Conservation (phyloP, 2,888 invertebrate genomes). For the Autographa pulchrina region DNA sequence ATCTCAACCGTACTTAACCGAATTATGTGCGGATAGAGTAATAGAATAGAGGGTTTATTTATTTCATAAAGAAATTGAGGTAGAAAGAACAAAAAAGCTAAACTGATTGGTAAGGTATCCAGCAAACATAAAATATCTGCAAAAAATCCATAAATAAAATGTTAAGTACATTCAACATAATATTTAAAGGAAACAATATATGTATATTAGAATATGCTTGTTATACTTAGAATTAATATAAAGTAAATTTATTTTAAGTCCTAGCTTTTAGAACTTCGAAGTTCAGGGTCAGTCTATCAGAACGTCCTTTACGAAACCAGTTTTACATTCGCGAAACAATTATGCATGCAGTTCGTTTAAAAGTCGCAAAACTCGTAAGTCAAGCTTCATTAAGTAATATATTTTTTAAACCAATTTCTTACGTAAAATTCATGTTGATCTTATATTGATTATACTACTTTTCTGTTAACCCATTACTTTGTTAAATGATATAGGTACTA, state of each 20-base stretch:
- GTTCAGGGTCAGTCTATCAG: background rate
- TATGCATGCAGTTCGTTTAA: slow-evolving; percentile 5
- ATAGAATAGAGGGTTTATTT: background rate
- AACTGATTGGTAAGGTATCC: no score
- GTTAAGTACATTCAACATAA: background rate
- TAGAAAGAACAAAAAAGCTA: background rate
- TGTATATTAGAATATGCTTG: no score
- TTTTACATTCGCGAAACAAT: slow-evolving; percentile 5
- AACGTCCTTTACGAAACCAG: background rate
- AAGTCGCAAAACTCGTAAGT: slow-evolving; percentile 1
- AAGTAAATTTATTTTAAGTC: background rate
- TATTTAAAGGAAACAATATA: background rate
- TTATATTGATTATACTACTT: background rate
- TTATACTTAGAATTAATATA: background rate
- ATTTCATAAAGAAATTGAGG: background rate
- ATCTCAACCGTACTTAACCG: background rate
- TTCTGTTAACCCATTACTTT: slow-evolving; percentile 56
- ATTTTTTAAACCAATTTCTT: background rate
- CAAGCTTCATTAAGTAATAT: slow-evolving; percentile 17
- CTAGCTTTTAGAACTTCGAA: background rate
- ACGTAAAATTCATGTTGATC: background rate
- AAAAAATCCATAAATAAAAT: no score
- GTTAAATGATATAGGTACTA: slow-evolving; percentile 7
- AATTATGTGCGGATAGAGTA: slow-evolving; percentile 3
- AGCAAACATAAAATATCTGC: no score